Percentiles rank a stretch among this genome's conserved stretches.
phyloP scores from a whole-genome alignment of 2,888 invertebrate genomes.

The Stegophylla sp. region DNA sequence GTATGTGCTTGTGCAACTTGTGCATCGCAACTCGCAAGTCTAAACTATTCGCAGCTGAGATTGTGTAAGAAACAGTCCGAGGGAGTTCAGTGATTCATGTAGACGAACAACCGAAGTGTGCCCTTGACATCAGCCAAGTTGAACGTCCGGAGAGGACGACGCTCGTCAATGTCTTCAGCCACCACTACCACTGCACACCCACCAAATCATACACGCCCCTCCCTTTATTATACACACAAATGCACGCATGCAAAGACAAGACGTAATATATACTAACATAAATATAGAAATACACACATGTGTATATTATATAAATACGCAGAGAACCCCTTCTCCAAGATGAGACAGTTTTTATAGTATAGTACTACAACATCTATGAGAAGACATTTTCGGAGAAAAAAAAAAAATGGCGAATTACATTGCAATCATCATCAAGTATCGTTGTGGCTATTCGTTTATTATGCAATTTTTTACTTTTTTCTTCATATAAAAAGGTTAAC shows the following conservation, averaged over 20 bases:
- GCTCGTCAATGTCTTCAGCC: slow-evolving; percentile 57
- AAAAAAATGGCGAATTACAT: slow-evolving; percentile 47
- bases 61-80: slow-evolving; percentile 44
- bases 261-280: not conserved
- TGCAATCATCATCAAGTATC: slow-evolving; percentile 15
- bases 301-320: slow-evolving; percentile 7
- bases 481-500: slow-evolving; percentile 47
- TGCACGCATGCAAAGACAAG: too few relatives aligned
- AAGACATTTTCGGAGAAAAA: slow-evolving; percentile 30
- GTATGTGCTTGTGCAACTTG: not conserved
- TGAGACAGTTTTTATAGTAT: slow-evolving; percentile 2
- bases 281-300: not conserved
- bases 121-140: slow-evolving; percentile 59
- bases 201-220: slow-evolving; percentile 1
- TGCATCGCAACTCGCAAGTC: not conserved
- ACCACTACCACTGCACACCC: slow-evolving; percentile 39
- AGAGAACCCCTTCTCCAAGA: not conserved
- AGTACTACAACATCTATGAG: not conserved
- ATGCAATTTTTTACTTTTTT: slow-evolving; percentile 48
- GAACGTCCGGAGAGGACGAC: slow-evolving; percentile 57
- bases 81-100: slow-evolving; percentile 57
- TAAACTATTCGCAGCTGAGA: slow-evolving; percentile 27
- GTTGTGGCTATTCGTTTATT: slow-evolving; percentile 2
- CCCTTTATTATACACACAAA: slow-evolving; percentile 6
- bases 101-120: slow-evolving; percentile 47